Conservation (phyloP, 1,140 invertebrate species). For the Linepithema humile region DNA sequence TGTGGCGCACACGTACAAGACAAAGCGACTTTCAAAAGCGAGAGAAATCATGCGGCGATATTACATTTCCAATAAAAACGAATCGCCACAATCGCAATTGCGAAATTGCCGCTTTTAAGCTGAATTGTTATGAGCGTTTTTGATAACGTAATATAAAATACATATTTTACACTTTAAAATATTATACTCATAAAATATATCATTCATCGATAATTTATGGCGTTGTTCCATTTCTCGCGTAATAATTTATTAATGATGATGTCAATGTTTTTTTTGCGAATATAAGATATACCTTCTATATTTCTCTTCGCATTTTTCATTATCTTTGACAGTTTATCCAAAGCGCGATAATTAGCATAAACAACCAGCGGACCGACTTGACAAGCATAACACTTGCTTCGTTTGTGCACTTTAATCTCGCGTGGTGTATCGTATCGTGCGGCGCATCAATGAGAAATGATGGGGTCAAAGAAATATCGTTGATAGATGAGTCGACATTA, state of each 20-base stretch:
- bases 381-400: constrained; percentile 7
- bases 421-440: background rate
- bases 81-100: too few relatives aligned
- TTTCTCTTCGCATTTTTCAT: background rate
- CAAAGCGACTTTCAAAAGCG: background rate
- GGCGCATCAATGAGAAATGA: constrained; percentile 8
- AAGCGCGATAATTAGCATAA: background rate
- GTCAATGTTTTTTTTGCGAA: too few relatives aligned
- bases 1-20: background rate
- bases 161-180: too few relatives aligned
- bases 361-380: background rate
- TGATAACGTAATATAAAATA: too few relatives aligned
- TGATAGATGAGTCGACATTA: background rate
- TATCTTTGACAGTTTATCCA: background rate
- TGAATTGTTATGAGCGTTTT: too few relatives aligned
- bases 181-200: too few relatives aligned
- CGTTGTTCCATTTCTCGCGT: background rate
- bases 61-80: too few relatives aligned
- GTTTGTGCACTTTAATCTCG: background rate
- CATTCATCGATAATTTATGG: background rate
- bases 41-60: too few relatives aligned
- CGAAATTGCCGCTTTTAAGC: too few relatives aligned
- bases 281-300: background rate
- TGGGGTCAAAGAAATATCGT: background rate
- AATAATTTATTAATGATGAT: background rate